Evolutionary conservation across 2,888 invertebrate species (phyloP).

Genomic region (Geophilus truncorum): DNA sequence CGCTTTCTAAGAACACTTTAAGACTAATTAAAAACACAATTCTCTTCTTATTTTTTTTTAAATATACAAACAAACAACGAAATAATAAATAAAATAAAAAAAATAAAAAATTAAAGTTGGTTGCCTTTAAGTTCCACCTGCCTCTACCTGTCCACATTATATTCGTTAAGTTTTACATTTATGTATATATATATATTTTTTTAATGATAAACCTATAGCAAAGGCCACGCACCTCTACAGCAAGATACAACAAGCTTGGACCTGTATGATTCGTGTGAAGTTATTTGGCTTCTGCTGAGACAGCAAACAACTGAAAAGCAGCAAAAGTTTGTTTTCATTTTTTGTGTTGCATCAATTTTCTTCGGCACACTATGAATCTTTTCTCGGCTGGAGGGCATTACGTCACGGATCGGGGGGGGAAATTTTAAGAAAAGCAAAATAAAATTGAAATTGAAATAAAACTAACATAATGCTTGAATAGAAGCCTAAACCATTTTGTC

Average conservation of each 20-base stretch:
- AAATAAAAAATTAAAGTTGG: background rate
- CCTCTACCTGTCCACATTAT: background rate
- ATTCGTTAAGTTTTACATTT: background rate
- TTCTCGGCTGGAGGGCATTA: slow-evolving; percentile 24
- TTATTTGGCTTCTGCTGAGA: background rate
- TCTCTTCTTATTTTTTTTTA: too few relatives aligned
- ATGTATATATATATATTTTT: background rate
- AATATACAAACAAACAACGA: too few relatives aligned
- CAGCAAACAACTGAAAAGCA: background rate
- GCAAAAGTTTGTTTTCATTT: slow-evolving; percentile 23
- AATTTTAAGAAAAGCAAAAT: background rate
- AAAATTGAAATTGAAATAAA: background rate
- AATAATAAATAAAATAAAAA: background rate
- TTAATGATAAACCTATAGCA: slow-evolving; percentile 1
- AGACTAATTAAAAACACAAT: too few relatives aligned
- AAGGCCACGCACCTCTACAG: slow-evolving; percentile 25
- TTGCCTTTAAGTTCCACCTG: background rate
- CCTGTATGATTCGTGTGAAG: slow-evolving; percentile 5
- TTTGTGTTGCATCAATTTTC: slow-evolving; percentile 23
- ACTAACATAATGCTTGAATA: too few relatives aligned
- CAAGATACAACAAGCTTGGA: slow-evolving; percentile 27
- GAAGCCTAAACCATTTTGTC: slow-evolving; percentile 4
- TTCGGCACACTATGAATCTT: background rate
- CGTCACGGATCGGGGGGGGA: background rate
- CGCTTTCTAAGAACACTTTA: background rate